phyloP scores from a whole-genome alignment of 2,888 invertebrate species.

The Pachymerium ferrugineum region DNA sequence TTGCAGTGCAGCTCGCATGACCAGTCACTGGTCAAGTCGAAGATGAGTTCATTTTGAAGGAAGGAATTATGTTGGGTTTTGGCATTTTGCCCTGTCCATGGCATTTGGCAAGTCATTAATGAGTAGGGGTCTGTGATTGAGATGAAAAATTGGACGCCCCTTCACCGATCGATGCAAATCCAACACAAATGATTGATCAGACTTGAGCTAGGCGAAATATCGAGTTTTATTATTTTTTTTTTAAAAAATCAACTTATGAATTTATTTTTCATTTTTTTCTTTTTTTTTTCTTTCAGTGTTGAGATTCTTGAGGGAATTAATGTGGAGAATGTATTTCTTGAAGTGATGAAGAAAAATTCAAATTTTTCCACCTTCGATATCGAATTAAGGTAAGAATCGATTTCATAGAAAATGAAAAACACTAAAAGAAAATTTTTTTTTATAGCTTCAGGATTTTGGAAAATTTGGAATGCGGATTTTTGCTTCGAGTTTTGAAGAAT shows the following conservation, averaged over 20 bases:
- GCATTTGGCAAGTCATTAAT: constrained; percentile 21
- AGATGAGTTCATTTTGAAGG: constrained; percentile 2
- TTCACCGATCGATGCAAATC: background rate
- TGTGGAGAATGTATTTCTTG: too few relatives aligned
- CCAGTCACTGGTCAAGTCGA: background rate
- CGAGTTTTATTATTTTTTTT: background rate
- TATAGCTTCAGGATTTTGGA: too few relatives aligned
- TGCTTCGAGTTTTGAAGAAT: too few relatives aligned
- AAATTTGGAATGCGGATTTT: too few relatives aligned
- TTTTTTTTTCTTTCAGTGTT: too few relatives aligned
- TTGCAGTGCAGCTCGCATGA: background rate
- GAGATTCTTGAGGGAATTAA: too few relatives aligned
- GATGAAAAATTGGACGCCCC: constrained; percentile 14
- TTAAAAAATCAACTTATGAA: background rate
- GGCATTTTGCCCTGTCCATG: constrained; percentile 12
- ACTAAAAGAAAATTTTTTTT: too few relatives aligned
- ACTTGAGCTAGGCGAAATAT: background rate
- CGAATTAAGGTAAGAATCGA: too few relatives aligned
- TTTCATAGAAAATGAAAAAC: too few relatives aligned
- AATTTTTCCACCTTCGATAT: too few relatives aligned
- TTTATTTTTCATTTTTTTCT: too few relatives aligned
- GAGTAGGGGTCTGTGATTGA: constrained; percentile 7
- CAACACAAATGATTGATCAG: constrained; percentile 15
- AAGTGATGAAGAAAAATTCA: too few relatives aligned
- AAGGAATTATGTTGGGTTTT: background rate